Conservation (phyloP, 2,797 vertebrate genomes). For the Onychomys arenicola region DNA sequence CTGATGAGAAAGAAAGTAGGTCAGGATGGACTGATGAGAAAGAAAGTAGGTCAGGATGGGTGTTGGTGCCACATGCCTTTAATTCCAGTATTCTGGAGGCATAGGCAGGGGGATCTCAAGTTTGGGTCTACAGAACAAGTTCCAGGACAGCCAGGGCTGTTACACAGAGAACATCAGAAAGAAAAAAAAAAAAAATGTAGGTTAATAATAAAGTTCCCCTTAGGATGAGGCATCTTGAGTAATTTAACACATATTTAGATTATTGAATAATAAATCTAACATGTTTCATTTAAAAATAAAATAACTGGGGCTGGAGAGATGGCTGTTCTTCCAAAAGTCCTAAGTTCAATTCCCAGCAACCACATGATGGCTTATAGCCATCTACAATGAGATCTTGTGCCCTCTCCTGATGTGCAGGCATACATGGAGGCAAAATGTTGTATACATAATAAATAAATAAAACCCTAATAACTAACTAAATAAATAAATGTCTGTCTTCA, state of each 20-base stretch:
- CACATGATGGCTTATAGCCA: too few species aligned
- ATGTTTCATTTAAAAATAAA: slow-evolving; percentile 36
- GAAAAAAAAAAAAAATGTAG: background rate
- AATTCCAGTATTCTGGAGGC: background rate
- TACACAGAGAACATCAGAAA: background rate
- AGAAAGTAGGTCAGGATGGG: background rate
- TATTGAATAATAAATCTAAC: slow-evolving; percentile 5
- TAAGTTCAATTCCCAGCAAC: too few species aligned
- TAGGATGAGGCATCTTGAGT: background rate
- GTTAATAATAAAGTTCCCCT: background rate
- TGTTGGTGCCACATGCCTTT: background rate
- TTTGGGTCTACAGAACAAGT: background rate
- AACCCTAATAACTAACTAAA: too few species aligned
- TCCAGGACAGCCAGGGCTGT: background rate
- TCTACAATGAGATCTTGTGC: too few species aligned
- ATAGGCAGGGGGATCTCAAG: background rate
- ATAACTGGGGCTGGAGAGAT: background rate
- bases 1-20: background rate
- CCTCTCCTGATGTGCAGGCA: too few species aligned
- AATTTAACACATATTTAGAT: slow-evolving; percentile 10
- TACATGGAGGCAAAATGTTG: too few species aligned
- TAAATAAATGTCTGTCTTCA: background rate
- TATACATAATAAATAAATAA: too few species aligned
- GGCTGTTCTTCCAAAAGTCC: too few species aligned
- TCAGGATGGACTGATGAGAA: background rate